phyloP scores from a whole-genome alignment of 2,113 vertebrate genomes.

The Thymallus thymallus region DNA sequence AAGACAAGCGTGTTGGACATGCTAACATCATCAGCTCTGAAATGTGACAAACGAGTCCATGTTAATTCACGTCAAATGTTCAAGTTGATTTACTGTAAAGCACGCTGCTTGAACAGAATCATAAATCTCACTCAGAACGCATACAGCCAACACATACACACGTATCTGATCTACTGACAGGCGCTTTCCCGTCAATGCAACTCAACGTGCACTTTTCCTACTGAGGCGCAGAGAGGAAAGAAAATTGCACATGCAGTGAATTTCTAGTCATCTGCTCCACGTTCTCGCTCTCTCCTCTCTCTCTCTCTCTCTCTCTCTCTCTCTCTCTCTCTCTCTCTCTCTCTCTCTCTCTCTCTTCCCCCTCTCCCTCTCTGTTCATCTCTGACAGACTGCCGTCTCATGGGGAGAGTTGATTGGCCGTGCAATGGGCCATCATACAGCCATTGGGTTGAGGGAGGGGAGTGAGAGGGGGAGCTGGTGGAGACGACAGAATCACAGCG shows the following conservation, averaged over 20 bases:
- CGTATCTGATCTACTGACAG: slow-evolving; percentile 6
- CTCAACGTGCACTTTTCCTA: neutral
- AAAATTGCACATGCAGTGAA: neutral
- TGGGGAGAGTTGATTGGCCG: slow-evolving; percentile 6
- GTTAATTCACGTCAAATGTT: neutral
- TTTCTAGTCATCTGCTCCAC: neutral
- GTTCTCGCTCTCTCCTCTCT: neutral
- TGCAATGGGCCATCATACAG: slow-evolving; percentile 9
- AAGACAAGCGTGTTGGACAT: slow-evolving; percentile 2
- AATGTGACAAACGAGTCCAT: neutral
- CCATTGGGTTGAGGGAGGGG: slow-evolving; percentile 1
- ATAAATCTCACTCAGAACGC: neutral
- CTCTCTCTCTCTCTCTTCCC: neutral
- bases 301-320: too few species aligned
- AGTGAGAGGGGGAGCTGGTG: too few species aligned
- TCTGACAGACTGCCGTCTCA: neutral
- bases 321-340: too few species aligned
- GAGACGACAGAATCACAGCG: slow-evolving; percentile 1
- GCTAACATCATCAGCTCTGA: neutral
- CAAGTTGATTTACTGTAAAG: slow-evolving; percentile 8
- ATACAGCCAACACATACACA: neutral
- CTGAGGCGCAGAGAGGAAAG: neutral
- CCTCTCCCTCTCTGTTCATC: neutral
- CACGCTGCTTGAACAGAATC: neutral
- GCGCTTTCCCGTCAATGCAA: neutral